Conservation (phyloP, 2,888 invertebrate genomes). For the Itoplectis maculator region DNA sequence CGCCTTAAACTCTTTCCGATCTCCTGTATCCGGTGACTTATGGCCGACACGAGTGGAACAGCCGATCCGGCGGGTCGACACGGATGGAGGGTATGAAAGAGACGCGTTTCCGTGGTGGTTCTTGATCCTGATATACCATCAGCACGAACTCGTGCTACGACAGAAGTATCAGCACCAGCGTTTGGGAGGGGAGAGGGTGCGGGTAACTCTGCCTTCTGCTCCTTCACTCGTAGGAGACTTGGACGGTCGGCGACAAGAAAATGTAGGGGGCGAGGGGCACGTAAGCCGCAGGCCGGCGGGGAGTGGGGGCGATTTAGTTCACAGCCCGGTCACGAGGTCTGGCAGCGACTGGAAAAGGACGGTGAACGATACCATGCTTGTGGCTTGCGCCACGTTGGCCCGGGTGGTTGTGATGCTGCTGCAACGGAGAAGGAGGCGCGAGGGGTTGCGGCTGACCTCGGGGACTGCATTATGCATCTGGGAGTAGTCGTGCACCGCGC, state of each 20-base stretch:
- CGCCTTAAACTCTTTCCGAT: constrained; percentile 74
- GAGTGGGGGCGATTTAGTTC: constrained; percentile 72
- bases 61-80: constrained; percentile 32
- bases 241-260: constrained; percentile 54
- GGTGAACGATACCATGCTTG: constrained; percentile 46
- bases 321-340: constrained; percentile 76
- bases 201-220: constrained; percentile 26
- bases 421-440: constrained; percentile 34
- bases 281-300: constrained; percentile 49
- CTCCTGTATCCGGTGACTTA: constrained; percentile 76
- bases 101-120: constrained; percentile 66
- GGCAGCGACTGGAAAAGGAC: constrained; percentile 56
- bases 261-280: constrained; percentile 61
- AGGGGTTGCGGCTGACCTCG: constrained; percentile 62
- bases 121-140: constrained; percentile 64
- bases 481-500: constrained; percentile 70
- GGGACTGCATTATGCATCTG: constrained; percentile 82
- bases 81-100: constrained; percentile 35
- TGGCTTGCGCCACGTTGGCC: constrained; percentile 23
- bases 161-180: constrained; percentile 16
- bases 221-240: constrained; percentile 1
- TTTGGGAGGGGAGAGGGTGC: no score
- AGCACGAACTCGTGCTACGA: constrained; percentile 40
- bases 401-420: constrained; percentile 48
- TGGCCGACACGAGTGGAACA: constrained; percentile 67